Percentiles rank a stretch among this genome's conserved stretches.
phyloP scores from a whole-genome alignment of 2,888 invertebrate genomes.

The Onthophagus sagittarius region DNA sequence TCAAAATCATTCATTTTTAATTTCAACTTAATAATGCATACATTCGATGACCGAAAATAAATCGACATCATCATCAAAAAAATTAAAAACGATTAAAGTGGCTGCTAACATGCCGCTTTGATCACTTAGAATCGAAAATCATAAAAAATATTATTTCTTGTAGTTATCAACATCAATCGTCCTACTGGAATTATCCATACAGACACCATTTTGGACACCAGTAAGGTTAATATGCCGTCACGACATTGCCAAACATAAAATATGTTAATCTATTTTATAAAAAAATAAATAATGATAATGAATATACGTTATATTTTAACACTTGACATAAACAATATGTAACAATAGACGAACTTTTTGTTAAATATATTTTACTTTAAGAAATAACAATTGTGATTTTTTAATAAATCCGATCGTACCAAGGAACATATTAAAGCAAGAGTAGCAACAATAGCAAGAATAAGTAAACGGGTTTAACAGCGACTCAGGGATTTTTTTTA shows the following conservation, averaged over 20 bases:
- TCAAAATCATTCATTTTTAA: background rate
- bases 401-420: background rate
- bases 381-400: background rate
- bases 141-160: background rate
- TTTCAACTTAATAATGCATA: background rate
- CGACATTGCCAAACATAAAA: constrained; percentile 1
- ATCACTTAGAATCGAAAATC: background rate
- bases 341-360: background rate
- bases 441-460: background rate
- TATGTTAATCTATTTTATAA: constrained; percentile 7
- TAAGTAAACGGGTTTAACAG: background rate
- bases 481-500: background rate
- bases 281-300: background rate
- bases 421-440: background rate
- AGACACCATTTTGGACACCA: constrained; percentile 6
- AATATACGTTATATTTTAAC: background rate
- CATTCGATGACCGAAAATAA: background rate
- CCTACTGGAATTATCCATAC: background rate
- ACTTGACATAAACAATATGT: constrained; percentile 2
- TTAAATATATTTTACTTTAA: constrained; percentile 6
- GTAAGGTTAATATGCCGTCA: background rate
- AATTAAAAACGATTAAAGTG: background rate
- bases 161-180: constrained; percentile 1
- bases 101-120: background rate
- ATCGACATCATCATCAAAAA: background rate